Base-by-base conservation (phyloP, 2,797 vertebrate species). In the Mycteria americana region DNA sequence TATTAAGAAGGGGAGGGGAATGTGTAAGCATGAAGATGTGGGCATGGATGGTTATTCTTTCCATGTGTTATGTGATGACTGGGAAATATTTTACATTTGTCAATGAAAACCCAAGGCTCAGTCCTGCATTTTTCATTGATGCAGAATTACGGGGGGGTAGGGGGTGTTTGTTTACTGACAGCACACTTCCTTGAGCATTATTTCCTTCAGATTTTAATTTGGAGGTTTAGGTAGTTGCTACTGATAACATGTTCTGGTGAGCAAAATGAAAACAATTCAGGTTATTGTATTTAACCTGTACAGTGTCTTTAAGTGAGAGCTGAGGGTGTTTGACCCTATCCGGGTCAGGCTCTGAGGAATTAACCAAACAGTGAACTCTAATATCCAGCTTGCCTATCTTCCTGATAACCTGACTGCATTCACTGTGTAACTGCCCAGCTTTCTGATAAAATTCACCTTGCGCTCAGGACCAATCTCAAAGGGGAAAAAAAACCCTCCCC, bases 361-460 rank as follows among this genome's bases (percentile, higher is more conserved):
- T 86, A 97, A 88, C 65, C 72, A 96, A 72, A 63, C 53, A 62
- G 12, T 81, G 73, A 93, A 74, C 89, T 91, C 62, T 85, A 73
- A 78, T 76, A 93, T 46, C 74, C 63, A 85, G 30, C 30, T 94
- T 79, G 18, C 64, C 70, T 89, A 5, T 57, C 48, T 59, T 95
- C 65, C 70, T 64, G 59, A 63, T 79, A 91, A 65, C 24, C n/a
- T 85, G 69, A 28, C 56, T 91, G 48, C 59, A 70, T 59, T 89
- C 68, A 23, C 30, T 45, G 46, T 54, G 9, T 53, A 78, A 85
- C 63, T 50, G 22, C 65, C 51, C 14, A 81, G 51, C 48, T 91
- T 93, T 91, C 56, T 73, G 57, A 72, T 45, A 93, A 89, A 94
- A 89, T 54, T 93, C 33, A 63, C 51, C 65, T 85, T 56, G 33